Evolutionary conservation across 2,113 vertebrate genomes (phyloP).

Genomic region (Ranitomeya imitator): DNA sequence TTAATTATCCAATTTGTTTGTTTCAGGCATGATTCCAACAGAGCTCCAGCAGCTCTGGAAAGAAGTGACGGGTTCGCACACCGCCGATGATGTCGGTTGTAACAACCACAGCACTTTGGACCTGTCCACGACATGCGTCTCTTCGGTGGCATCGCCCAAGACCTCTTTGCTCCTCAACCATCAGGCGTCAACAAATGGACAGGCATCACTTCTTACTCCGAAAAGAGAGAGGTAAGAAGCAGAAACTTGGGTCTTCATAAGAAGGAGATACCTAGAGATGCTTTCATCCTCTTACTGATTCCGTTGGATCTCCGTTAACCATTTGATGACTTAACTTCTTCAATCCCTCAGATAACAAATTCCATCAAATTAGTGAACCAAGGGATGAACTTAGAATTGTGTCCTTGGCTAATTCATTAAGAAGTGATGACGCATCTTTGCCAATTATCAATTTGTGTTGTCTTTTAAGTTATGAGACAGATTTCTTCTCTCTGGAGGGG

Average conservation of each 20-base stretch:
- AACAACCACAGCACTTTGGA: slow-evolving; percentile 89
- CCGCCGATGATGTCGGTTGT: slow-evolving; percentile 86
- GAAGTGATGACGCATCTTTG: background rate
- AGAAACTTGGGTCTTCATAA: background rate
- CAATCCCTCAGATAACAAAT: background rate
- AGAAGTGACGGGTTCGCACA: slow-evolving; percentile 88
- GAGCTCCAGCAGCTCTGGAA: slow-evolving; percentile 99
- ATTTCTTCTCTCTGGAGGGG: background rate
- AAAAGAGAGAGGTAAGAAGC: slow-evolving; percentile 91
- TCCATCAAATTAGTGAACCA: background rate
- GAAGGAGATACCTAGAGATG: background rate
- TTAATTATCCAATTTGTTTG: slow-evolving; percentile 99
- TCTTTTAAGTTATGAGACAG: background rate
- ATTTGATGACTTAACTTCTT: background rate
- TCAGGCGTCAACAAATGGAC: slow-evolving; percentile 93
- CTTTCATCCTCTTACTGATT: background rate
- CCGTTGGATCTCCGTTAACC: background rate
- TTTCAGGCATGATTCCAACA: slow-evolving; percentile 99
- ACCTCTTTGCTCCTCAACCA: slow-evolving; percentile 89
- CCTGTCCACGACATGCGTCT: slow-evolving; percentile 83
- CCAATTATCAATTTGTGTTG: background rate
- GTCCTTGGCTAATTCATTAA: background rate
- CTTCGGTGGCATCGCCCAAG: slow-evolving; percentile 86
- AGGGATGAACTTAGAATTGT: background rate
- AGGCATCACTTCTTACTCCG: slow-evolving; percentile 87